phyloP scores from a whole-genome alignment of 2,888 invertebrate species.

The Hyles lineata region DNA sequence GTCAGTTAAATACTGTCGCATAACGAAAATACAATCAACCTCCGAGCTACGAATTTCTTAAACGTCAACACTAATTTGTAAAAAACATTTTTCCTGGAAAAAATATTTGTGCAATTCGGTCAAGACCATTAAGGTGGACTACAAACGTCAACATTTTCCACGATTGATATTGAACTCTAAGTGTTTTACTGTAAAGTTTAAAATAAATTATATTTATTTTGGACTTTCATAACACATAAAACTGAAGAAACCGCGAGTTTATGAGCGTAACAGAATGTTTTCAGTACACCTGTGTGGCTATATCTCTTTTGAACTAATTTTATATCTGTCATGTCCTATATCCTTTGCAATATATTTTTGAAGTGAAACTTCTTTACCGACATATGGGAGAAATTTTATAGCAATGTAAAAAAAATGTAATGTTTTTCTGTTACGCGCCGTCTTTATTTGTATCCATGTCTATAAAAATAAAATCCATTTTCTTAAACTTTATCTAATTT shows the following conservation, averaged over 20 bases:
- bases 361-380: no score
- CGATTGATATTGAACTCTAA: conserved; percentile 38
- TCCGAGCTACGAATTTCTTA: background rate
- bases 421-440: no score
- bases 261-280: conserved; percentile 12
- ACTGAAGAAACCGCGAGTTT: conserved; percentile 4
- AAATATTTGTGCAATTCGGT: conserved; percentile 25
- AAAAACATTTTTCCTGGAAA: background rate
- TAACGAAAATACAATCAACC: no score
- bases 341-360: background rate
- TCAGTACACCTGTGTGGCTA: background rate
- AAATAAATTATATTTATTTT: conserved; percentile 34
- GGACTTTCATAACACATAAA: conserved; percentile 3
- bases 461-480: no score
- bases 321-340: background rate
- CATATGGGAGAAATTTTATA: no score
- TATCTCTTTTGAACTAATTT: conserved; percentile 15
- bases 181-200: conserved; percentile 34
- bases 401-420: no score
- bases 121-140: conserved; percentile 34
- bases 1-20: no score
- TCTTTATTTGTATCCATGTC: no score
- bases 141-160: background rate
- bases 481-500: no score
- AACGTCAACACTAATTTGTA: background rate